These are phyloP conservation scores for Tychaedon coryphoeus DNA, from an alignment of 2,113 vertebrate genomes.

Conservation along the genomic window DNA sequence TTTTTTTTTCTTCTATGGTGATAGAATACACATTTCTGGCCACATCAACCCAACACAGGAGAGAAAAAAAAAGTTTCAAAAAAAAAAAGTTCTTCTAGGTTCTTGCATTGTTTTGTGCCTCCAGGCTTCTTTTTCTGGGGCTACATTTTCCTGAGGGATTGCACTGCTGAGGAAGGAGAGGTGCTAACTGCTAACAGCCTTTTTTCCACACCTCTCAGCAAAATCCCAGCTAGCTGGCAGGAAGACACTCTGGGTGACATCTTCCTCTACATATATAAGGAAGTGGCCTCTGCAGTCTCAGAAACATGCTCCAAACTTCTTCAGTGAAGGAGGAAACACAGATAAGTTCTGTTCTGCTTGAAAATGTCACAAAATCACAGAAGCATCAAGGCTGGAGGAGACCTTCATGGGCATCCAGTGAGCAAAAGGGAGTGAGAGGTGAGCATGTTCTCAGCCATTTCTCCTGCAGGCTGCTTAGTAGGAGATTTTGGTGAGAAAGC, in stretches of 20 bases:
- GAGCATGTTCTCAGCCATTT: not conserved
- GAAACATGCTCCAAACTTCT: not conserved
- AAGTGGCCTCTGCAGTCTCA: not conserved
- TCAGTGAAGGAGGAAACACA: not conserved
- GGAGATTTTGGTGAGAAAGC: not conserved
- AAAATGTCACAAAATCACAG: not conserved
- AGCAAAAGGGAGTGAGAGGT: not conserved
- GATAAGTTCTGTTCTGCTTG: not conserved
- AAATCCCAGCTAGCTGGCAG: not conserved
- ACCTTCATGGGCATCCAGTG: fast-evolving
- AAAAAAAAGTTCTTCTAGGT: not conserved
- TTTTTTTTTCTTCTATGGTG: too few relatives aligned
- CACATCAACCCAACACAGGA: too few relatives aligned
- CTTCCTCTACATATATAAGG: not conserved
- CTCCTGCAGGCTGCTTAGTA: not conserved
- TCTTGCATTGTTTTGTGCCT: not conserved
- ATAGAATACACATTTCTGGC: too few relatives aligned
- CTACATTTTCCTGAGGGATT: not conserved
- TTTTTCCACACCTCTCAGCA: not conserved
- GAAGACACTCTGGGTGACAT: not conserved
- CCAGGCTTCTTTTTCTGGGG: not conserved
- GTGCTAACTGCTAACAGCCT: not conserved
- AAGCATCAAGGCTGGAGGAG: not conserved
- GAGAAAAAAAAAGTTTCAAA: not conserved
- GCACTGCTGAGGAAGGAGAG: not conserved